A percentile compares a stretch with the other conserved stretches of the same genome.
Conservation (phyloP, 2,888 invertebrate species). For the Rhagium mordax region DNA sequence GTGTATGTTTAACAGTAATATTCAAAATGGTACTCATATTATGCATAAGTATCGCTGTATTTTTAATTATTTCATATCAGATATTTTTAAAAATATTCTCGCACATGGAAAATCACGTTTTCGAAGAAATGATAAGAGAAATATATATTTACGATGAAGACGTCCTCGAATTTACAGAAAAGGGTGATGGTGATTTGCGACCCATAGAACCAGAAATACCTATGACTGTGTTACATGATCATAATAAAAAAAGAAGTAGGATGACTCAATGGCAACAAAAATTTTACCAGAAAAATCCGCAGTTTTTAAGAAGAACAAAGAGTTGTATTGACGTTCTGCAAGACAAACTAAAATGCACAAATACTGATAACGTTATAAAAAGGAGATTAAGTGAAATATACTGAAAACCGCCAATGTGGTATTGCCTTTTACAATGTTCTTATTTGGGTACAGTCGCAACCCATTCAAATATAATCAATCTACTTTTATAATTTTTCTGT, state of each 20-base stretch:
- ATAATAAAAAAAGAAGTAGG: slow-evolving; percentile 20
- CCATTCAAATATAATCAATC: too few relatives aligned
- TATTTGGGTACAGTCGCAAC: too few relatives aligned
- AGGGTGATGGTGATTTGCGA: slow-evolving; percentile 24
- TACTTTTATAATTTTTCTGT: too few relatives aligned
- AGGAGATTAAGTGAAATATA: slow-evolving; percentile 34
- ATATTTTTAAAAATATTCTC: slow-evolving; percentile 12
- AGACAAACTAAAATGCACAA: neutral
- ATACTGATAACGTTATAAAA: neutral
- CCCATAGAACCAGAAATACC: slow-evolving; percentile 25
- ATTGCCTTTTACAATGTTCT: too few relatives aligned
- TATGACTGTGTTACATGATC: neutral
- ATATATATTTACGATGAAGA: slow-evolving; percentile 17
- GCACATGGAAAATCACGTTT: slow-evolving; percentile 5
- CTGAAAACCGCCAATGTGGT: neutral
- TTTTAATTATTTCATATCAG: slow-evolving; percentile 20
- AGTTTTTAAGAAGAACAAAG: slow-evolving; percentile 31
- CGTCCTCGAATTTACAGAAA: slow-evolving; percentile 2
- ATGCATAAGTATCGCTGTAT: neutral
- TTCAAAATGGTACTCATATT: slow-evolving; percentile 15
- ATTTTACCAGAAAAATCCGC: slow-evolving; percentile 32
- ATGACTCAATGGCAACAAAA: slow-evolving; percentile 25
- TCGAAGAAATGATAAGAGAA: slow-evolving; percentile 27
- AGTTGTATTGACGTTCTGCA: slow-evolving; percentile 25
- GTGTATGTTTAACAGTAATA: neutral